Percentiles rank a stretch among this genome's conserved stretches.
phyloP scores from a whole-genome alignment of 1,140 invertebrate genomes.

The Pseudomyrmex dendroicus region DNA sequence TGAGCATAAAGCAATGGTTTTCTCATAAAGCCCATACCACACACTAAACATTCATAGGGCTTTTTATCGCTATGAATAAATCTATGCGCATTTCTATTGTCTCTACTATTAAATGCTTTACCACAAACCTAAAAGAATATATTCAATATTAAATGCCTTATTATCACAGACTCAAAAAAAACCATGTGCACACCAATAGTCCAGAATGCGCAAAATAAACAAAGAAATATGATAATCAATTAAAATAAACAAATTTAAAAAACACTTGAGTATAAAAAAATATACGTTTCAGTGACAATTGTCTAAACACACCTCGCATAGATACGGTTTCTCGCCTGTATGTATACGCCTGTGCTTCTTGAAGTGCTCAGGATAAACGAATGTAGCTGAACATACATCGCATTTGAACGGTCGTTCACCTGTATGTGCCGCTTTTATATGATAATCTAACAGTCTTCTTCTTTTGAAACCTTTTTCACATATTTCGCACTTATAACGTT shows the following conservation, averaged over 20 bases:
- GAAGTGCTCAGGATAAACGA: conserved; percentile 93
- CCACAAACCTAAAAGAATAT: conserved; percentile 89
- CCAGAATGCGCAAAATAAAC: not conserved
- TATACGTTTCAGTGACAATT: conserved; percentile 38
- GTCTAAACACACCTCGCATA: conserved; percentile 88
- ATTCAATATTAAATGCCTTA: conserved; percentile 90
- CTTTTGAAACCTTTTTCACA: conserved; percentile 92
- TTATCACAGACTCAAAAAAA: conserved; percentile 88
- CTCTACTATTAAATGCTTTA: conserved; percentile 93
- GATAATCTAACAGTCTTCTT: conserved; percentile 91
- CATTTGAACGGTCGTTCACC: conserved; percentile 92
- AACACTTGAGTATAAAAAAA: not conserved
- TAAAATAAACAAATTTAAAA: too few species aligned
- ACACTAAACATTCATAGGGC: conserved; percentile 93
- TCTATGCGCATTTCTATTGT: conserved; percentile 93
- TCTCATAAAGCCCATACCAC: conserved; percentile 93
- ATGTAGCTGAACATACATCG: conserved; percentile 89
- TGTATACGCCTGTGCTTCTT: conserved; percentile 93
- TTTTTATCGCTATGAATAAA: conserved; percentile 95
- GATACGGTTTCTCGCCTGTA: conserved; percentile 91
- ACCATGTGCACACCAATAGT: too few species aligned
- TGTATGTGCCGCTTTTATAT: conserved; percentile 92
- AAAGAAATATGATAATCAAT: not conserved
- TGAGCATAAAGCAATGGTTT: conserved; percentile 93
- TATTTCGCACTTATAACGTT: conserved; percentile 88